These are phyloP conservation scores for Tolypeutes matacus DNA, from an alignment of 2,797 vertebrate species.

Conservation along the genomic window DNA sequence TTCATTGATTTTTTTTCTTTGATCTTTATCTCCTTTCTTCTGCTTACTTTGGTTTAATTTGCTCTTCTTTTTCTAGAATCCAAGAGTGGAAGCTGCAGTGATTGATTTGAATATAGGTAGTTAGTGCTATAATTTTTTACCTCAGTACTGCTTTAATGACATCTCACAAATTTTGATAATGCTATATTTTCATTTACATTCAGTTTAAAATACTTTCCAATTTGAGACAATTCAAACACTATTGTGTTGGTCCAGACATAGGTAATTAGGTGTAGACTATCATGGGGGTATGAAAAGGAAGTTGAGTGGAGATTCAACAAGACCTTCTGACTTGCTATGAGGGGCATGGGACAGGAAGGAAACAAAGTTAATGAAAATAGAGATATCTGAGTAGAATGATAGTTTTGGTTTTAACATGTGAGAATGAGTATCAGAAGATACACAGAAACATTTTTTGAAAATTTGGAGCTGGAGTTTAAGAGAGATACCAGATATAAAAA, in stretches of 20 bases:
- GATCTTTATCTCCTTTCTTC: not conserved
- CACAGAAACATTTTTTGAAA: not conserved
- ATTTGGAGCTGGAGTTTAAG: not conserved
- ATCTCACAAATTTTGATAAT: not conserved
- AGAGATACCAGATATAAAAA: not conserved
- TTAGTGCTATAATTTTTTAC: not conserved
- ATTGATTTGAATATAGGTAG: not conserved
- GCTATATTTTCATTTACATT: slow-evolving; percentile 18
- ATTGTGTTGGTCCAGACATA: not conserved
- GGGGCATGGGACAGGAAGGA: not conserved
- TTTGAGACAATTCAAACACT: not conserved
- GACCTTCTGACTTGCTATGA: not conserved
- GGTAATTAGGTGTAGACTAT: not conserved
- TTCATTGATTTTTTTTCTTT: slow-evolving; percentile 9
- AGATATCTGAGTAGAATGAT: not conserved
- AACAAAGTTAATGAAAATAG: not conserved
- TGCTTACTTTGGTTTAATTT: slow-evolving; percentile 29
- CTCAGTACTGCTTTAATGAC: not conserved
- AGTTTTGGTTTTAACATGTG: not conserved
- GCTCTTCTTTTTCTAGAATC: not conserved
- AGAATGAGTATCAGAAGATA: not conserved
- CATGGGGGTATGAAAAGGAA: not conserved
- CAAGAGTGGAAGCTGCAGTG: not conserved
- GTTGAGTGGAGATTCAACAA: not conserved
- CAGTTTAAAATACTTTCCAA: slow-evolving; percentile 10